Base-by-base conservation (phyloP, 1,140 invertebrate species). In the Drosophila athabasca region DNA sequence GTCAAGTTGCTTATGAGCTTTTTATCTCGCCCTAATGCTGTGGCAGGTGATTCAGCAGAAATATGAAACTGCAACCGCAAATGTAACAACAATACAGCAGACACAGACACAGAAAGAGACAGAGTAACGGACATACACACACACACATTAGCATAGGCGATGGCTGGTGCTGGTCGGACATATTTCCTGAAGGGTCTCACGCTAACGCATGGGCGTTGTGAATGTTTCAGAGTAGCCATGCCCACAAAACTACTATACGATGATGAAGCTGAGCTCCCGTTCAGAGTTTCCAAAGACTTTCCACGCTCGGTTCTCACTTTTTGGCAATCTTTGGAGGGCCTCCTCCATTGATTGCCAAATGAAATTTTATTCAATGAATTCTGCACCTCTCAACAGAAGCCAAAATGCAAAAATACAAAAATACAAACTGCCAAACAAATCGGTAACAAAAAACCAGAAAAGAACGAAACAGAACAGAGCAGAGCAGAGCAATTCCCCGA, bases 1-100 rank as follows among this genome's bases (percentile, higher is more conserved):
- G 81, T 84, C 81, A 72, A 59, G 81, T 74, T 85, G 74, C 76
- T 60, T 76, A 61, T 72, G 68, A 57, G 69, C 44, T 62, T 80
- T 51, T 79, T 26, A 35, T 46, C 29, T 9, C 31, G 17, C 15
- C 8, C 45, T 79, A 62, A 83, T 82, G 61, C 66, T 49, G 43
- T 62, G 81, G 62, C 75, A 74, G 77, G 73, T 77, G 78, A 87
- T 61, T 60, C 73, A 77, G 68, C 82, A 74, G 43, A 43, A 64
- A 45, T 60, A 39, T 65, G 74, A 44, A 43, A 17, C 49, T 52
- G 72, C 51, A 78, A 64, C n/a, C 6, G 11, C 35, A 31, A 29
- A 45, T 57, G 13, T 45, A 58, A 74, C 26, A 57, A 57, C 44
- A 26, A 45, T 17, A 57, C 26, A 19, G 51, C 51, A n/a, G 29